Percentiles rank a stretch among this genome's conserved stretches.
Conservation (phyloP, 2,113 vertebrate species). For the Vicugna pacos region DNA sequence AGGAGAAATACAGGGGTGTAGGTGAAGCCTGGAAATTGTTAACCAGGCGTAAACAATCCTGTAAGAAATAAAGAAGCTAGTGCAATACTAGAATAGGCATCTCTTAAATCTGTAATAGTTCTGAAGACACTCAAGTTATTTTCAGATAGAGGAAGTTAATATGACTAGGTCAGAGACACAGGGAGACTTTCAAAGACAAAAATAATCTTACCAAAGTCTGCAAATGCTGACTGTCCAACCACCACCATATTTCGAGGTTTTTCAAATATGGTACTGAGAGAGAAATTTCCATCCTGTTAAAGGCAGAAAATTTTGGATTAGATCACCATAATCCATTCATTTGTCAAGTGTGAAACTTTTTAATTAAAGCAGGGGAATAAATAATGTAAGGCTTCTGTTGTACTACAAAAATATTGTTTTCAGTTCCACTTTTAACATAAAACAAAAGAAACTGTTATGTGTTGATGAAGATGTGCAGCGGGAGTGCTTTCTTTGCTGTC, state of each 20-base stretch:
- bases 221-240: constrained; percentile 95
- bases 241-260: constrained; percentile 76
- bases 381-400: neutral
- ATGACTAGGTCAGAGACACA: neutral
- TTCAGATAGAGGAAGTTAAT: neutral
- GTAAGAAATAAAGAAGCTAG: neutral
- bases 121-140: neutral
- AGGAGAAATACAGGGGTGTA: neutral
- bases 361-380: neutral
- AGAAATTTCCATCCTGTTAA: constrained; percentile 95
- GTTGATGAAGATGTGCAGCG: neutral
- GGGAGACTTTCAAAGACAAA: neutral
- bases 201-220: constrained; percentile 94
- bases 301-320: constrained; percentile 67
- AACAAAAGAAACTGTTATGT: neutral
- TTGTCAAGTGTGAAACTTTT: constrained; percentile 1
- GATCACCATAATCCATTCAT: neutral
- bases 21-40: neutral
- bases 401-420: neutral
- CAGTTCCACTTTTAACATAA: neutral
- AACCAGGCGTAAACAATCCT: neutral
- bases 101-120: neutral
- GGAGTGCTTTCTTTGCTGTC: neutral
- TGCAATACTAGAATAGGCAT: neutral
- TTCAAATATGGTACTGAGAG: neutral